Evolutionary conservation across 2,113 vertebrate genomes (phyloP), one percentile per base, ranked within the genome.

Genomic region (Oostethus manadensis): DNA sequence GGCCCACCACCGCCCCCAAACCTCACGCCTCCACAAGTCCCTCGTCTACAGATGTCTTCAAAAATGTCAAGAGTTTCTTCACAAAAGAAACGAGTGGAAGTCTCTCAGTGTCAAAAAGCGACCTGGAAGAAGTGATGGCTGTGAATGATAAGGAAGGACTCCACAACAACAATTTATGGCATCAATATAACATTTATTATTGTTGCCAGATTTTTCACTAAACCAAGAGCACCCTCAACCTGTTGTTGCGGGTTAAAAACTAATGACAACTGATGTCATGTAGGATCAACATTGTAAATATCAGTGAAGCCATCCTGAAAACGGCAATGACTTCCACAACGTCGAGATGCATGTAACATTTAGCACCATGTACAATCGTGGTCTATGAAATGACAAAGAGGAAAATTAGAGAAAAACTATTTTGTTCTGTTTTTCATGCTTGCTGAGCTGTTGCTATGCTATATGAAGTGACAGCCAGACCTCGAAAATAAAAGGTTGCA

Each of bases 311-410:
- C 72, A 81, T 71, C 68, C 80, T 76, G 77, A 74, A 83, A 85
- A 85, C 84, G 80, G 71, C 79, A 84, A 82, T 84, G 84, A 84
- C 80, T 83, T 78, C 68, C 63, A 67, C 69, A 82, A 73, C 83
- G 76, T 77, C 71, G 74, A 73, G 68, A 58, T 71, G 83, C 73
- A 78, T 88, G 80, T 82, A 81, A 86, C 80, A 84, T 88, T 86
- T 79, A 84, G 72, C 60, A 56, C 61, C 9, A 54, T 68, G 78
- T 60, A 71, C 49, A 58, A 63, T 50, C 17, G 51, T 73, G 51
- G 65, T 68, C 69, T 64, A 55, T 64, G 67, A 66, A 72, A 76
- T 47, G 45, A 43, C 64, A 64, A 71, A 60, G 50, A 56, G 29
- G 60, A 75, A 51, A 66, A 70, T 64, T 43, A 69, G 3, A 11